Evolutionary conservation across 2,888 invertebrate species (phyloP).

Genomic region (Thumatha senex): DNA sequence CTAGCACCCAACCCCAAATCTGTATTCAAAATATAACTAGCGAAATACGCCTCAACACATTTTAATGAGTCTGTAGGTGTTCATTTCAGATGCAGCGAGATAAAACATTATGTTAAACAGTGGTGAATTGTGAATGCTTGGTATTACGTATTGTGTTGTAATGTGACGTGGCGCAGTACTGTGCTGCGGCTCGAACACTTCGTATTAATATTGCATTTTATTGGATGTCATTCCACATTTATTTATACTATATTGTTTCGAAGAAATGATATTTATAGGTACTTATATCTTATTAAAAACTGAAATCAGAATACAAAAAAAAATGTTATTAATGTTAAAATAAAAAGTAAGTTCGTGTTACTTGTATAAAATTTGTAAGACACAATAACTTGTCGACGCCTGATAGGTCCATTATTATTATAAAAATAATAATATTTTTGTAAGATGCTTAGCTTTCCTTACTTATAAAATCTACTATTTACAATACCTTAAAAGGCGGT

Average conservation of each 20-base stretch:
- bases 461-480: conserved; percentile 78
- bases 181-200: conserved; percentile 41
- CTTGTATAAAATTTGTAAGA: conserved; percentile 42
- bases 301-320: conserved; percentile 8
- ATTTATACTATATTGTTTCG: conserved; percentile 13
- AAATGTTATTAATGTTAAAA: conserved; percentile 16
- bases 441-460: conserved; percentile 82
- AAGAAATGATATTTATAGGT: conserved; percentile 5
- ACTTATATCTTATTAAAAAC: background rate
- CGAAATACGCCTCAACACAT: too few relatives aligned
- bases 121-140: too few relatives aligned
- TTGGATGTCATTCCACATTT: conserved; percentile 55
- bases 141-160: conserved; percentile 4
- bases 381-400: conserved; percentile 62
- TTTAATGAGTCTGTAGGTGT: too few relatives aligned
- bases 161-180: conserved; percentile 27
- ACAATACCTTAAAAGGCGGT: conserved; percentile 70
- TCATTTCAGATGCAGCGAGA: too few relatives aligned
- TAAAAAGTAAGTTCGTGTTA: conserved; percentile 33
- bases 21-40: too few relatives aligned
- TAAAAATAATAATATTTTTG: conserved; percentile 76
- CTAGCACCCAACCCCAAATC: background rate
- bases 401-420: conserved; percentile 67
- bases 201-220: conserved; percentile 34
- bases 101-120: too few relatives aligned